These are phyloP conservation scores for Ursus arctos DNA, from an alignment of 2,113 vertebrate genomes.

Conservation along the genomic window DNA sequence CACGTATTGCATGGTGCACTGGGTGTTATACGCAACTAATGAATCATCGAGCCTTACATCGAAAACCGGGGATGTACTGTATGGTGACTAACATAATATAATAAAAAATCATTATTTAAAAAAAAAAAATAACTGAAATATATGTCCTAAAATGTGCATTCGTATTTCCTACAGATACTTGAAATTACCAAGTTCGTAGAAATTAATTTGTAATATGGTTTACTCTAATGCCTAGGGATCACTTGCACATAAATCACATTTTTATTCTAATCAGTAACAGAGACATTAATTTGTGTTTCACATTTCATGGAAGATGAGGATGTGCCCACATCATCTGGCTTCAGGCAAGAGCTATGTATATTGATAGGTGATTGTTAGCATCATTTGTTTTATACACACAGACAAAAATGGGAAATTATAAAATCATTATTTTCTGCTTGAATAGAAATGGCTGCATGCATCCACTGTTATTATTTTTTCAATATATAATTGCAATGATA, in stretches of 20 bases:
- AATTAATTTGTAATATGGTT: constrained; percentile 51
- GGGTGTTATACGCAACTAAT: too few species aligned
- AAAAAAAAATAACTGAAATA: constrained; percentile 15
- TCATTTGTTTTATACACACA: constrained; percentile 69
- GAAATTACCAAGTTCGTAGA: neutral
- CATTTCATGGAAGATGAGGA: constrained; percentile 31
- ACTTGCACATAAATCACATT: constrained; percentile 47
- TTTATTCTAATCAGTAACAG: constrained; percentile 57
- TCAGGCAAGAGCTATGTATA: constrained; percentile 4
- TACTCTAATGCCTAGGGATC: neutral
- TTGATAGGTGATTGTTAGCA: constrained; percentile 47
- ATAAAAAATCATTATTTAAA: too few species aligned
- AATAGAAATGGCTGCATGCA: neutral
- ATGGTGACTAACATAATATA: too few species aligned
- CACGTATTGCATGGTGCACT: too few species aligned
- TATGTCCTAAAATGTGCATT: neutral
- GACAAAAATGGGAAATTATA: constrained; percentile 55
- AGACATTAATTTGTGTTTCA: constrained; percentile 54
- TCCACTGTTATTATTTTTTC: constrained; percentile 21
- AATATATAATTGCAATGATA: constrained; percentile 42
- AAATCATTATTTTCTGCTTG: constrained; percentile 65
- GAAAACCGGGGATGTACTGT: too few species aligned
- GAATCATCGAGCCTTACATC: too few species aligned
- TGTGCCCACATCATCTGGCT: constrained; percentile 16
- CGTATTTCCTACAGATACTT: neutral